Percentiles rank a stretch among this genome's conserved stretches.
phyloP scores from a whole-genome alignment of 2,797 vertebrate species.

The Danio tinwini region DNA sequence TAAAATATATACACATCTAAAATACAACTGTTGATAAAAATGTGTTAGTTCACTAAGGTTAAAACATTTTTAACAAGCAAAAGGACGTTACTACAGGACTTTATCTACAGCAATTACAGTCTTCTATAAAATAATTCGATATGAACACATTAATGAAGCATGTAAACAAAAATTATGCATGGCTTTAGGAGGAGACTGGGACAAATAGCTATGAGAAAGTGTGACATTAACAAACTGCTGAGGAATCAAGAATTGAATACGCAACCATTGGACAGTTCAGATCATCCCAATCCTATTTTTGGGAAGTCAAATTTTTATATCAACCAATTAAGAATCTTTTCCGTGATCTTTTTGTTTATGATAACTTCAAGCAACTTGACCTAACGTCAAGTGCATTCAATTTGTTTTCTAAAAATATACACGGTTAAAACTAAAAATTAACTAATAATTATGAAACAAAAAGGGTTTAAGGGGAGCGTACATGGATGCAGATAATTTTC shows the following conservation, averaged over 20 bases:
- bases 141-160: conserved; percentile 22
- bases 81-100: conserved; percentile 43
- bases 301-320: conserved; percentile 1
- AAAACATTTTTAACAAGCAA: conserved; percentile 67
- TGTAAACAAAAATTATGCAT: conserved; percentile 39
- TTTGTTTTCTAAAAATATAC: not conserved
- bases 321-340: not conserved
- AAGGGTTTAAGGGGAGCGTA: not conserved
- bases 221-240: conserved; percentile 13
- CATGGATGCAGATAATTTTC: not conserved
- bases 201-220: conserved; percentile 17
- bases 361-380: conserved; percentile 4
- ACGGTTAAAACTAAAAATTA: conserved; percentile 19
- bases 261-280: conserved; percentile 4
- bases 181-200: conserved; percentile 24
- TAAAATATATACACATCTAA: conserved; percentile 68
- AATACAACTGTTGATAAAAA: conserved; percentile 64
- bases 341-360: not conserved
- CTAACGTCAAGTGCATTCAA: conserved; percentile 17
- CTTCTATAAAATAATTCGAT: conserved; percentile 38
- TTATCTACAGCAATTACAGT: conserved; percentile 43
- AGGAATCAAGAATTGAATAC: conserved; percentile 5
- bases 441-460: conserved; percentile 21
- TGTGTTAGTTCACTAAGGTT: conserved; percentile 62
- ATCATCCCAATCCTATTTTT: not conserved